Evolutionary conservation across 2,797 vertebrate genomes (phyloP), one percentile per base, ranked within the genome.

Genomic region (Sciurus vulgaris): DNA sequence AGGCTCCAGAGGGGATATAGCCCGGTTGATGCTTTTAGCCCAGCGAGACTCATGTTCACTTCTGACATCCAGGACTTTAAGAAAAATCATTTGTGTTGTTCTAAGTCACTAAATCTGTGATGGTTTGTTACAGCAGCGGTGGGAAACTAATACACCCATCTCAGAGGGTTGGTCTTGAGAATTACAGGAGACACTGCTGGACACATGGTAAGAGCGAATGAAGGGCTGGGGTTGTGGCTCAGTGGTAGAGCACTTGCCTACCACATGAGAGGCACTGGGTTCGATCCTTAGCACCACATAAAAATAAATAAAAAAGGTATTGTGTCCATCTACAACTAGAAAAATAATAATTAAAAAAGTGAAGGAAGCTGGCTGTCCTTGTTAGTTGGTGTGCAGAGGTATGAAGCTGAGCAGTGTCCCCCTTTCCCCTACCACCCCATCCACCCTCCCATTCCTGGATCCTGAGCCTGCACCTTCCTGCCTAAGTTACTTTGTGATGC

Each of bases 151-250:
- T 11, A 3, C 4, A 4, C 9, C 3, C 15, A 11, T 7, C 17
- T 49, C 17, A 11, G 0, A 14, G 30, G 30, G 51, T 9, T 9
- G 7, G 7, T n/a, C 28, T 20, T 22, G 59, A 79, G 83, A 86
- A 26, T 30, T 9, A 0, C 0, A 51, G 44, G 76, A 8, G 9
- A 47, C 0, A 0, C 67, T 59, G 7, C 22, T 47, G 49, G 73
- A 4, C 0, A 8, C 0, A 1, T 2, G 0, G 1, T 1, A 8
- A 59, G 26, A 30, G 13, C 0, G 0, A 5, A 14, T 6, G 74
- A 47, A 18, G 41, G 44, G 44, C 44, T 47, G 44, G 44, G 44
- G 44, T 47, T 7, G 44, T 47, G 44, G 9, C 44, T 47, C 44
- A 9, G 44, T 47, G 44, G 44, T 47, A 47, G 44, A 47, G 44